Percentiles rank a stretch among this genome's conserved stretches.
Conservation (phyloP, 2,113 vertebrate species). For the Oncorhynchus kisutch region DNA sequence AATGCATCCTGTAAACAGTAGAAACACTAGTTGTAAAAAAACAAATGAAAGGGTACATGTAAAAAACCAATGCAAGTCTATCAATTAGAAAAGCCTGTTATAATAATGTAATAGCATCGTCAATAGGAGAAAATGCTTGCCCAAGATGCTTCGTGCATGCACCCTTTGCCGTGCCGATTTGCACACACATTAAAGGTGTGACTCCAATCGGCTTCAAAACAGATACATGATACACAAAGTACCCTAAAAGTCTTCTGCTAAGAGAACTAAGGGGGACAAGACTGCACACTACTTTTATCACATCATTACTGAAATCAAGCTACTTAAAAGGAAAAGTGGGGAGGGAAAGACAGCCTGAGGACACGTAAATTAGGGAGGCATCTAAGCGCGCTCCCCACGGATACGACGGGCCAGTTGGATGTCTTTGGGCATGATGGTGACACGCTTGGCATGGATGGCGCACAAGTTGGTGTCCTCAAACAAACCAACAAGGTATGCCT, state of each 20-base stretch:
- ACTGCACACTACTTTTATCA: slow-evolving; percentile 66
- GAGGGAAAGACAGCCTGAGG: neutral
- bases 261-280: slow-evolving; percentile 68
- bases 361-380: neutral
- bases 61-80: slow-evolving; percentile 20
- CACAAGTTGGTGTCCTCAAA: slow-evolving; percentile 81
- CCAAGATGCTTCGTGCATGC: slow-evolving; percentile 53
- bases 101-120: slow-evolving; percentile 36
- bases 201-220: slow-evolving; percentile 57
- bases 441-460: slow-evolving; percentile 78
- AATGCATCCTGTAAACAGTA: slow-evolving; percentile 57
- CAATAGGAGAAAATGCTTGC: slow-evolving; percentile 43
- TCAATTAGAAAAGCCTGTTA: slow-evolving; percentile 28
- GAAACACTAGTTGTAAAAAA: slow-evolving; percentile 62
- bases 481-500: slow-evolving; percentile 77
- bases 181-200: slow-evolving; percentile 42
- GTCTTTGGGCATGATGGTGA: slow-evolving; percentile 84
- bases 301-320: slow-evolving; percentile 67
- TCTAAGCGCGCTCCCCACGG: slow-evolving; percentile 75
- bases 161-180: slow-evolving; percentile 51
- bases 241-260: slow-evolving; percentile 64
- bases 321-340: slow-evolving; percentile 53
- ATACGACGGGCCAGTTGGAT: slow-evolving; percentile 82
- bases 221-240: slow-evolving; percentile 67
- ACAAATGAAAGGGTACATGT: slow-evolving; percentile 47